Percentiles rank a stretch among this genome's conserved stretches.
These are phyloP conservation scores for Thymelicus acteon DNA, from an alignment of 2,888 invertebrate genomes.

Conservation along the genomic window DNA sequence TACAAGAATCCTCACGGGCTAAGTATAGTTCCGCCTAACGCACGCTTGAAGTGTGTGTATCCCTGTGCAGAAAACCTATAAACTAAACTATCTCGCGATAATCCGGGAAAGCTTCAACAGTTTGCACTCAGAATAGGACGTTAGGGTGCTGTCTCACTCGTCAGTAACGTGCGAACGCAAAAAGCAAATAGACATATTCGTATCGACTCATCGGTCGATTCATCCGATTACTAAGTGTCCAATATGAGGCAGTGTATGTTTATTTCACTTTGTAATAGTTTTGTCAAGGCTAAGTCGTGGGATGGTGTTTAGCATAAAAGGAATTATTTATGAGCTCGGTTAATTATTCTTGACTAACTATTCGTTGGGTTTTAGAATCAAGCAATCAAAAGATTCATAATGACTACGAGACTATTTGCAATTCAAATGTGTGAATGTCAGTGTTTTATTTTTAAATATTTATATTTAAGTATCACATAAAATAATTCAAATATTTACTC, in stretches of 20 bases:
- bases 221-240: conserved; percentile 9
- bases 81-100: conserved; percentile 31
- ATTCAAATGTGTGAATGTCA: neutral
- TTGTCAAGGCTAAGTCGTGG: conserved; percentile 27
- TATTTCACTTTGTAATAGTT: conserved; percentile 32
- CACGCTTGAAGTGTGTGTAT: conserved; percentile 10
- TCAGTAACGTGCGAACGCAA: neutral
- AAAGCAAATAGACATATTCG: neutral
- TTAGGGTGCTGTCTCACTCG: conserved; percentile 20
- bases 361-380: neutral
- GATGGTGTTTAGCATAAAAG: conserved; percentile 16
- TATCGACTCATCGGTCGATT: conserved; percentile 10
- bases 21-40: conserved; percentile 33
- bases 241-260: neutral
- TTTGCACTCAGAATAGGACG: conserved; percentile 33
- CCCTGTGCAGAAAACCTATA: conserved; percentile 28
- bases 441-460: neutral
- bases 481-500: too few species aligned
- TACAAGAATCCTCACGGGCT: conserved; percentile 31
- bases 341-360: conserved; percentile 11
- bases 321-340: conserved; percentile 26
- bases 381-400: neutral
- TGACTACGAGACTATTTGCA: neutral
- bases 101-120: conserved; percentile 22
- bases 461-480: neutral